Evolutionary conservation across 2,888 invertebrate genomes (phyloP), one percentile per base, ranked within the genome.

Genomic region (Amblyjoppa proteus): DNA sequence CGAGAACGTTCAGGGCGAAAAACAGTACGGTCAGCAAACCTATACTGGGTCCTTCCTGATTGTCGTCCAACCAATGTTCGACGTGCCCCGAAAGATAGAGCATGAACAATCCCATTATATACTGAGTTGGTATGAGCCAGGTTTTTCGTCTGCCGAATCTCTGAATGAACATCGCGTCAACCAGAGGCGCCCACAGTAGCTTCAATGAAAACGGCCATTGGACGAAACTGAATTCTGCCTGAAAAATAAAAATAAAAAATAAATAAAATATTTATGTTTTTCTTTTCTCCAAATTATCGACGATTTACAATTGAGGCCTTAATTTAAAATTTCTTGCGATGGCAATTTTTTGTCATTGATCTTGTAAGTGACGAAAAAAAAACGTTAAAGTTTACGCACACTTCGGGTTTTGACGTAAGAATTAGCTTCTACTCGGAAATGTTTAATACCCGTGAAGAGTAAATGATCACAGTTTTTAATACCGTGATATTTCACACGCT

Each of bases 151-250:
- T 95, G 0, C 99, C 99, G 94, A 99, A 97, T 86, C 96, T 95
- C 11, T 96, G 95, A 88, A 97, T 96, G 93, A 97, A 99, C 69
- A 99, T 93, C 0, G 99, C 97, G 94, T 99, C 99, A 4, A 99
- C 99, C 89, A 99, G 96, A 1, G 99, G 99, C 0, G 99, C 99
- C 99, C 99, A 99, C 81, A 99, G 93, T 66, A 99, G 95, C 94
- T 99, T 99, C 66, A 99, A 91, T 90, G 96, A 96, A 91, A 97
- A 98, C 0, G 99, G 99, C 98, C 99, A 99, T 90, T 97, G 97
- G 0, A 98, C 98, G 92, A 99, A 97, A 95, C 99, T 99, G 94
- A 99, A 98, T 93, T 97, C 97, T 20, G 98, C 98, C 97, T 97
- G 93, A 78, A 68, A 69, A 69, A 51, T 25, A 4, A 31, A 73